Base-by-base conservation (phyloP, 2,113 vertebrate genomes). In the Aix galericulata region DNA sequence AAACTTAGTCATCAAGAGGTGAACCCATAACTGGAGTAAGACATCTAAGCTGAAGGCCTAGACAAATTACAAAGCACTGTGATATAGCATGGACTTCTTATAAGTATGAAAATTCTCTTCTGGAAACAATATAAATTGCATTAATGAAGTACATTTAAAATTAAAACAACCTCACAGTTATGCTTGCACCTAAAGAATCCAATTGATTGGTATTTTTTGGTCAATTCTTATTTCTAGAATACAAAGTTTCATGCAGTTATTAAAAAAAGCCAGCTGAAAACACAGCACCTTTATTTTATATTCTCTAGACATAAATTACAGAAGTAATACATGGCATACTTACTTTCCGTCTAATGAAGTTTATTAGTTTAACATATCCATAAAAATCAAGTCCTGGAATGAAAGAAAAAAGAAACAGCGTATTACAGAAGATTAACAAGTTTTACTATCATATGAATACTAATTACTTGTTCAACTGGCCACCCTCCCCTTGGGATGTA, bases 361-460 rank as follows among this genome's bases (percentile, higher is more conserved):
- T 99, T 96, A 99, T 98, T 95, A 99, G 97, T 83, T 99, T 99
- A 91, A 99, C 94, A 69, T 99, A 99, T 64, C 99, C 98, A 91
- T 99, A 99, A 98, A 99, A 99, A 76, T 99, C 98, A 72, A 99
- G 98, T 92, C 97, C 99, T 99, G 68, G 23, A 79, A 95, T 46
- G 20, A 55, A 82, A 53, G 6, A 44, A 11, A 53, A 56, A 56
- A 84, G 4, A 38, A 11, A 79, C 29, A 32, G 12, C 9, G 3
- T 12, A 17, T 82, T 73, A 89, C 17, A 63, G 21, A 74, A 40
- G 89, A 66, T 4, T 13, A 16, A 89, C 1, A 5, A 5, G 21
- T 88, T 95, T 95, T 80, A 89, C 56, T 67, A 46, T n/a, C 11
- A 48, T 4, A n/a, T 22, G 10, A 82, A 46, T 53, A 56, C 17